A percentile compares a stretch with the other conserved stretches of the same genome.
These are phyloP conservation scores for Adelognathus sp. DNA, from an alignment of 2,888 invertebrate genomes.

Conservation along the genomic window DNA sequence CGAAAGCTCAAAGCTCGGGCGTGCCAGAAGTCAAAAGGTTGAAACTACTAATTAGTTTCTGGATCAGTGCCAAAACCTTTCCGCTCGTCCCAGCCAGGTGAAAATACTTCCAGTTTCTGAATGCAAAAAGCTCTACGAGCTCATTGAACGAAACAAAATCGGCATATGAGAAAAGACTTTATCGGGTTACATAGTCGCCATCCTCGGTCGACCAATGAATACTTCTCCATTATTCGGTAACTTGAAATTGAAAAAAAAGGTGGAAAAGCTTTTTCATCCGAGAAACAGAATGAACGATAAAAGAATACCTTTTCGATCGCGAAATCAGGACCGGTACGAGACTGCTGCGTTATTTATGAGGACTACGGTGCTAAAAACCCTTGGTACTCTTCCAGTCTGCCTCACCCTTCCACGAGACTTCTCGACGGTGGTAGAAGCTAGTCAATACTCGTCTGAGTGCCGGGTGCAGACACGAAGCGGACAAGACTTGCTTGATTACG, in stretches of 20 bases:
- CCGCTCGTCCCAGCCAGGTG: background rate
- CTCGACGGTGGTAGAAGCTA: conserved; percentile 4
- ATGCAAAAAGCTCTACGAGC: background rate
- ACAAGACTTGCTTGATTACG: conserved; percentile 69
- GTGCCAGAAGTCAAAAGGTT: background rate
- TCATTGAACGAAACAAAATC: background rate
- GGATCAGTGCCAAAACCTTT: background rate
- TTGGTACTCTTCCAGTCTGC: conserved; percentile 5
- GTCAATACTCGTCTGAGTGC: conserved; percentile 30
- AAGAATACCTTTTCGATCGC: background rate
- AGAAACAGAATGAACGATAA: background rate
- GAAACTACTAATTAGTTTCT: background rate
- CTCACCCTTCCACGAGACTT: background rate
- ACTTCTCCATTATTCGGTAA: background rate
- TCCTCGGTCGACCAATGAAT: background rate
- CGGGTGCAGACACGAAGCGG: conserved; percentile 27
- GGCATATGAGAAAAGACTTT: background rate
- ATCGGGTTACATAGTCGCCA: background rate
- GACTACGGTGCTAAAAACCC: background rate
- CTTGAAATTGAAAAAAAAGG: background rate
- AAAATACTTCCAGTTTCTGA: background rate
- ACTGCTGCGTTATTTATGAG: conserved; percentile 49
- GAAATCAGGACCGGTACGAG: conserved; percentile 14
- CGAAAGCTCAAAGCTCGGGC: background rate
- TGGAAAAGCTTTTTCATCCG: background rate